Evolutionary conservation across 2,113 vertebrate species (phyloP).

Genomic region (Gila orcuttii): DNA sequence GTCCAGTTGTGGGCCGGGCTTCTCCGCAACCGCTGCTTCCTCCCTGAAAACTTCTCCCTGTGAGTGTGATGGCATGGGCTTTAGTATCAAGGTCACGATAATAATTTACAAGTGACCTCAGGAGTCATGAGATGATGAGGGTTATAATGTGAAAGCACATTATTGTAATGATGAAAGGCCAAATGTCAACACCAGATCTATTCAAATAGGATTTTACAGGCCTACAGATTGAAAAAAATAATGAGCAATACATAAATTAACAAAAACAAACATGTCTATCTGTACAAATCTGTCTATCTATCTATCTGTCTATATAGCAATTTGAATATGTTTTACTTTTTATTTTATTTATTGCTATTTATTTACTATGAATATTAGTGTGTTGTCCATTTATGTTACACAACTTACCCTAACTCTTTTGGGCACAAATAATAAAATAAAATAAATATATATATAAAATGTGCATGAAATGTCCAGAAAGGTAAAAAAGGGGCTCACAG

Average conservation of each 20-base stretch:
- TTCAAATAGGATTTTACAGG: background rate
- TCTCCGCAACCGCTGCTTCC: conserved; percentile 88
- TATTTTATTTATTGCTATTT: background rate
- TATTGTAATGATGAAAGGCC: background rate
- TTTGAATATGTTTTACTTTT: too few relatives aligned
- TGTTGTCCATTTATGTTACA: background rate
- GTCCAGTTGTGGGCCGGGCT: conserved; percentile 87
- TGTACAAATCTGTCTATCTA: too few relatives aligned
- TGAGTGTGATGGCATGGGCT: conserved; percentile 76
- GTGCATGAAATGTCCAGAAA: background rate
- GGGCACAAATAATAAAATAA: background rate
- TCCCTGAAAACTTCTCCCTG: conserved; percentile 93
- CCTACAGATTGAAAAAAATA: background rate
- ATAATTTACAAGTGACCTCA: background rate
- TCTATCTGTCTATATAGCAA: too few relatives aligned
- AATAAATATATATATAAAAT: background rate
- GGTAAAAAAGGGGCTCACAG: background rate
- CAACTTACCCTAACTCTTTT: background rate
- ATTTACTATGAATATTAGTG: background rate
- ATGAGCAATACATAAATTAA: background rate
- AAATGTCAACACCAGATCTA: background rate
- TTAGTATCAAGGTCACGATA: background rate
- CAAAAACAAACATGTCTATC: background rate
- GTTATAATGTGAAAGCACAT: background rate
- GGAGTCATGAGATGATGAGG: background rate